A percentile compares a stretch with the other conserved stretches of the same genome.
These are phyloP conservation scores for Cercopithecus mona DNA, from an alignment of 2,113 vertebrate species.

Conservation along the genomic window DNA sequence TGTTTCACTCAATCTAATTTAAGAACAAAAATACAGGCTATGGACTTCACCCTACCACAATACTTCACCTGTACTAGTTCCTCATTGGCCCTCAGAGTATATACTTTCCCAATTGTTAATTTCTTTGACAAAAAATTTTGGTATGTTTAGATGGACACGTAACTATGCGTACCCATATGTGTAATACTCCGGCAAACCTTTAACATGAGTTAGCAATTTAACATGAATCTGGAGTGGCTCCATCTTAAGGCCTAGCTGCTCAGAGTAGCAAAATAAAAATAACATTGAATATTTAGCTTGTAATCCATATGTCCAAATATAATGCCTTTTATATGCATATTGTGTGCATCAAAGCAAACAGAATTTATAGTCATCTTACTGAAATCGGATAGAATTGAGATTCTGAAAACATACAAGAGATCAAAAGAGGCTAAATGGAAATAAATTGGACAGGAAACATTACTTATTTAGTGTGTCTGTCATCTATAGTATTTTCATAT, in stretches of 20 bases:
- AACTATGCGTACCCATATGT: background rate
- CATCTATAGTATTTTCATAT: background rate
- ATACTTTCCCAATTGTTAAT: background rate
- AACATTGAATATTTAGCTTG: background rate
- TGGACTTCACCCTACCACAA: background rate
- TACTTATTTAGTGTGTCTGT: background rate
- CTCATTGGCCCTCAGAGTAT: background rate
- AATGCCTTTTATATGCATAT: background rate
- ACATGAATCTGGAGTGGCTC: background rate
- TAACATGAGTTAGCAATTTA: background rate
- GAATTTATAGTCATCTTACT: background rate
- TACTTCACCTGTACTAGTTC: background rate
- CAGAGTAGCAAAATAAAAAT: background rate
- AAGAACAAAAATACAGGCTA: background rate
- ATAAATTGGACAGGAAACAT: background rate
- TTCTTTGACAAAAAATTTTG: background rate
- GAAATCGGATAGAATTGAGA: background rate
- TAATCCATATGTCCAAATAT: background rate
- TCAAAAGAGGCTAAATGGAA: background rate
- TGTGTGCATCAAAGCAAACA: background rate
- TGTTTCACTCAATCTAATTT: background rate
- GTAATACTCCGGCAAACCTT: background rate
- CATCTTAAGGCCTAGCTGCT: background rate
- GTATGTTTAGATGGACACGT: background rate
- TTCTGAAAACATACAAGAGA: background rate